Percentiles rank a stretch among this genome's conserved stretches.
These are phyloP conservation scores for Melangyna quadrimaculata DNA, from an alignment of 2,888 invertebrate species.

Conservation along the genomic window DNA sequence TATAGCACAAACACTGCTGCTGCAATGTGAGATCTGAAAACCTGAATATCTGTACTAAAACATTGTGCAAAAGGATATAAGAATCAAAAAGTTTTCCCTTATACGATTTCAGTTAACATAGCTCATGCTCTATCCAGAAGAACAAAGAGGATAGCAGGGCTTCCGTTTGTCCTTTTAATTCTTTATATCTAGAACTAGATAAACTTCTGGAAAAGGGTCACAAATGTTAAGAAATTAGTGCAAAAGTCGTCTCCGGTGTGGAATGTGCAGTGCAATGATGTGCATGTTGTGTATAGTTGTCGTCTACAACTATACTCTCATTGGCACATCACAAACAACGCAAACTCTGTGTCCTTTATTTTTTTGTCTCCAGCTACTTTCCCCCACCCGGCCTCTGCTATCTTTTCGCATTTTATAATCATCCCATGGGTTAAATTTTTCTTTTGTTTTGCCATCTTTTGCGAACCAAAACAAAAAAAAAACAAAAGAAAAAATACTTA, in stretches of 20 bases:
- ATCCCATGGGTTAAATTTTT: slow-evolving; percentile 34
- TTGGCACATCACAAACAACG: slow-evolving; percentile 57
- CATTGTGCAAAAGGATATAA: slow-evolving; percentile 17
- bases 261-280: slow-evolving; percentile 32
- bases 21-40: slow-evolving; percentile 14
- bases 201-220: slow-evolving; percentile 36
- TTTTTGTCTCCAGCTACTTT: background rate
- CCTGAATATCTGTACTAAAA: slow-evolving; percentile 1
- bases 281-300: slow-evolving; percentile 21
- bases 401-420: background rate
- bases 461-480: background rate
- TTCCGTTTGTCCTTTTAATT: background rate
- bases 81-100: slow-evolving; percentile 10
- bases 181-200: too few relatives aligned
- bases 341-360: slow-evolving; percentile 4
- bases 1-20: background rate
- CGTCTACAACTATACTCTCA: slow-evolving; percentile 49
- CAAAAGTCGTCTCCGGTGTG: slow-evolving; percentile 36
- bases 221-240: slow-evolving; percentile 51
- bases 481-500: background rate
- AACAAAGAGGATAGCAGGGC: background rate
- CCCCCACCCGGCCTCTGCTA: background rate
- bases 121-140: background rate
- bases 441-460: slow-evolving; percentile 37
- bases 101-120: background rate